Evolutionary conservation across 2,113 vertebrate genomes (phyloP).

Genomic region (Podarcis raffonei): DNA sequence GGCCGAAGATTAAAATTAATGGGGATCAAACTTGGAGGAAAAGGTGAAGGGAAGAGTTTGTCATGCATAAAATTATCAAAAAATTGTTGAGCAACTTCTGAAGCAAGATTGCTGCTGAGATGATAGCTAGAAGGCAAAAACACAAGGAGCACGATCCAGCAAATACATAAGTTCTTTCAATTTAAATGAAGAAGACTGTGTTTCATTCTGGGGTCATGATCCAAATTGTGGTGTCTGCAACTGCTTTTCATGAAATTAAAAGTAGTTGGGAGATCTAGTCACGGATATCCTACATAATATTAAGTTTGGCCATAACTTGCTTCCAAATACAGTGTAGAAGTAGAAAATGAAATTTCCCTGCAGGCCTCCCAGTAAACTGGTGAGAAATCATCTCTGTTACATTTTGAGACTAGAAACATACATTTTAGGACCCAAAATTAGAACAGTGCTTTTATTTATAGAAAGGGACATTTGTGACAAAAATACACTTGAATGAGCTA

Average conservation of each 20-base stretch:
- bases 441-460: background rate
- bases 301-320: background rate
- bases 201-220: background rate
- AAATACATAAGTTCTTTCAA: background rate
- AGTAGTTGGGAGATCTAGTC: background rate
- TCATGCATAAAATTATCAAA: slow-evolving; percentile 30
- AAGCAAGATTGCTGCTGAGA: background rate
- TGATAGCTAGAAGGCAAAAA: slow-evolving; percentile 30
- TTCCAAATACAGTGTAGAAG: background rate
- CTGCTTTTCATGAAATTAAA: background rate
- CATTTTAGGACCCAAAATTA: background rate
- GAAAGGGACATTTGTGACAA: background rate
- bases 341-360: background rate
- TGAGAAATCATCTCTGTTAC: background rate
- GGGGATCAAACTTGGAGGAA: slow-evolving; percentile 14
- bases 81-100: slow-evolving; percentile 1
- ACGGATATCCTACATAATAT: background rate
- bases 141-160: background rate
- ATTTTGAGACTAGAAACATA: background rate
- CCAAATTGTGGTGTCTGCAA: background rate
- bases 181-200: background rate
- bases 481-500: background rate
- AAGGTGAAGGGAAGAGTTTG: slow-evolving; percentile 24
- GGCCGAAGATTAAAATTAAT: slow-evolving; percentile 56
- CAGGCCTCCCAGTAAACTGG: background rate